Conservation (phyloP, 2,888 invertebrate genomes). For the Dasysyrphus albostriatus region DNA sequence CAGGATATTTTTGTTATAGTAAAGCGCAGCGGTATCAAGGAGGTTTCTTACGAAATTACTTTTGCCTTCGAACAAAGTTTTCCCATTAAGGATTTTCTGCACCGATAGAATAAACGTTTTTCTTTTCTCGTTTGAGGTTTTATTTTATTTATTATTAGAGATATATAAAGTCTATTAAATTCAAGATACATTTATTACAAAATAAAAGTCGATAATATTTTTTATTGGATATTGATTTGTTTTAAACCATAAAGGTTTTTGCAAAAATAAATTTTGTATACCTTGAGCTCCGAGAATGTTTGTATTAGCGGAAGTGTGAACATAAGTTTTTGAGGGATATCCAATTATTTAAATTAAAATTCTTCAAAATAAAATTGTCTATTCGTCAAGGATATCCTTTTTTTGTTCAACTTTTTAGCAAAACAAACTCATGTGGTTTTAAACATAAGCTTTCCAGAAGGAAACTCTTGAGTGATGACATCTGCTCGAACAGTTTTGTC, state of each 20-base stretch:
- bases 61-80: slow-evolving; percentile 74
- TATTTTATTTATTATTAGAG: slow-evolving; percentile 9
- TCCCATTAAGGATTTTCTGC: slow-evolving; percentile 75
- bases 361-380: not conserved
- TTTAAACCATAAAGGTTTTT: not conserved
- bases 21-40: slow-evolving; percentile 46
- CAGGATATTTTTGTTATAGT: slow-evolving; percentile 23
- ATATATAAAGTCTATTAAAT: slow-evolving; percentile 13
- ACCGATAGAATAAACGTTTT: slow-evolving; percentile 61
- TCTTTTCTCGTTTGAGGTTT: slow-evolving; percentile 52
- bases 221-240: slow-evolving; percentile 30
- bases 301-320: not conserved
- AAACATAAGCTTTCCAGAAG: slow-evolving; percentile 16
- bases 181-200: slow-evolving; percentile 52
- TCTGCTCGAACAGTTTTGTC: slow-evolving; percentile 16
- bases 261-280: not conserved
- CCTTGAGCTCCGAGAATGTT: not conserved
- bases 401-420: not conserved
- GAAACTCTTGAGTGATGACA: slow-evolving; percentile 18
- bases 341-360: not conserved
- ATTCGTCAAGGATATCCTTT: not conserved
- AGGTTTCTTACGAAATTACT: slow-evolving; percentile 74
- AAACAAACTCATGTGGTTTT: slow-evolving; percentile 37
- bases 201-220: slow-evolving; percentile 56
- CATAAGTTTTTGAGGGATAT: not conserved